Evolutionary conservation across 2,797 vertebrate genomes (phyloP).

Genomic region (Poecilia wingei): DNA sequence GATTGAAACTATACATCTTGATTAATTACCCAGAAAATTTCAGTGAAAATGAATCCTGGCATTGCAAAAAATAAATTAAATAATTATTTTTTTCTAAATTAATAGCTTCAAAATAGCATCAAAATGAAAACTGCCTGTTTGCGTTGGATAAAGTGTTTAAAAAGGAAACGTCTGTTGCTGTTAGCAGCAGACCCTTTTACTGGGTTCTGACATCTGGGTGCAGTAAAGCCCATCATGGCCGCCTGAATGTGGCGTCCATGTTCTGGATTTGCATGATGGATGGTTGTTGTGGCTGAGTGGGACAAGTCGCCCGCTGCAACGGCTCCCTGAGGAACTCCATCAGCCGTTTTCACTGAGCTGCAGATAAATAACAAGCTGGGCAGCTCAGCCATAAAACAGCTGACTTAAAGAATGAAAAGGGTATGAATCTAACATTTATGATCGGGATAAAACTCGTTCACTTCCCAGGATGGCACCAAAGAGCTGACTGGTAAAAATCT

Average conservation of each 20-base stretch:
- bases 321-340: slow-evolving; percentile 79
- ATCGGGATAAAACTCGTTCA: neutral
- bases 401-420: slow-evolving; percentile 38
- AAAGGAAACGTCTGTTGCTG: slow-evolving; percentile 71
- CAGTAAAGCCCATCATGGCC: slow-evolving; percentile 61
- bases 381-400: slow-evolving; percentile 39
- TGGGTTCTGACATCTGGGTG: slow-evolving; percentile 62
- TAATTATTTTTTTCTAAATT: too few relatives aligned
- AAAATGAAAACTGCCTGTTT: slow-evolving; percentile 51
- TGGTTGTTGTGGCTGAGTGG: slow-evolving; percentile 65
- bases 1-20: neutral
- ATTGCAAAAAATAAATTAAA: neutral
- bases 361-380: slow-evolving; percentile 75
- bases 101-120: neutral
- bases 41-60: neutral
- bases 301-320: slow-evolving; percentile 79
- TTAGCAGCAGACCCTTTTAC: slow-evolving; percentile 71
- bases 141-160: slow-evolving; percentile 39
- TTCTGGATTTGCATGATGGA: slow-evolving; percentile 82
- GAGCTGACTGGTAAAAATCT: neutral
- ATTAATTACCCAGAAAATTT: neutral
- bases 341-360: slow-evolving; percentile 64
- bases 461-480: neutral
- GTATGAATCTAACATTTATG: neutral
- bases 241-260: slow-evolving; percentile 47